Evolutionary conservation across 1,140 invertebrate species (phyloP).

Genomic region (Eufriesea mexicana): DNA sequence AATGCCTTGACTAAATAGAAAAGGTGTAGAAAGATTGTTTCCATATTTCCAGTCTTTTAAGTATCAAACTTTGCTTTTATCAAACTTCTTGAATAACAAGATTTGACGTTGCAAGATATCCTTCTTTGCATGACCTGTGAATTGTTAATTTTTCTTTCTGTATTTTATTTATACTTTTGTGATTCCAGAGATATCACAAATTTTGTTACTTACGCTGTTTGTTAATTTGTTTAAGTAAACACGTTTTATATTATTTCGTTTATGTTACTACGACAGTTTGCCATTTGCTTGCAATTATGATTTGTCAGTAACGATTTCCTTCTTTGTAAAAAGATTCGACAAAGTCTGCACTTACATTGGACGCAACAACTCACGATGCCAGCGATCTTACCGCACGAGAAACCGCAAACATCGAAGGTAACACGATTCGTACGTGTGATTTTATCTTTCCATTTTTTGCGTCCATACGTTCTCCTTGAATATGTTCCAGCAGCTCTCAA

Average conservation of each 20-base stretch:
- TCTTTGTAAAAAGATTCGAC: constrained; percentile 72
- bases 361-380: constrained; percentile 77
- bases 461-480: constrained; percentile 1
- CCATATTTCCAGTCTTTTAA: no score
- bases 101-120: not conserved
- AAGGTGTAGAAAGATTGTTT: no score
- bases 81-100: not conserved
- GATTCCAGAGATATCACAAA: not conserved
- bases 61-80: not conserved
- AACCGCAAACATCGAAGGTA: constrained; percentile 80
- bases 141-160: not conserved
- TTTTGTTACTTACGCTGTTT: not conserved
- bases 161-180: not conserved
- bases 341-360: constrained; percentile 76
- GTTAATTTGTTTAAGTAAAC: not conserved
- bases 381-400: constrained; percentile 79
- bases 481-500: not conserved
- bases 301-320: constrained; percentile 36
- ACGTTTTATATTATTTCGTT: not conserved
- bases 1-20: not conserved
- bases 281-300: constrained; percentile 5
- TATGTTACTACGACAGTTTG: not conserved
- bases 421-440: constrained; percentile 66
- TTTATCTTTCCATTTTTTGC: constrained; percentile 35
- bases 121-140: not conserved